Conservation (phyloP, 2,113 vertebrate genomes). For the Pseudorectes ferrugineus region DNA sequence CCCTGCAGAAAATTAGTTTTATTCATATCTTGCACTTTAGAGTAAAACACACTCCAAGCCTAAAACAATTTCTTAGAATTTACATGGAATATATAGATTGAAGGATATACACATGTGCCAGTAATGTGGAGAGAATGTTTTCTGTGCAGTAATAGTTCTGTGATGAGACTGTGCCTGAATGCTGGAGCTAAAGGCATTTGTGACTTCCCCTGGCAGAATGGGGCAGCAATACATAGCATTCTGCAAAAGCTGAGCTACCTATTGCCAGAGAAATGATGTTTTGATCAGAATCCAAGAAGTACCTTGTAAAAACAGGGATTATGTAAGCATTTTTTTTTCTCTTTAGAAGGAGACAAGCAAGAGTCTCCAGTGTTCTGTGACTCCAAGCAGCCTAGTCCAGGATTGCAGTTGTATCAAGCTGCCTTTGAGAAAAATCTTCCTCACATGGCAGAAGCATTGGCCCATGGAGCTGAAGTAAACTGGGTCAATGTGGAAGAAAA, state of each 20-base stretch:
- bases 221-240: background rate
- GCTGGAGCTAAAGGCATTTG: background rate
- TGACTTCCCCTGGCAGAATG: background rate
- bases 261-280: background rate
- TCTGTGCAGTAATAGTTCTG: background rate
- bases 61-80: background rate
- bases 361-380: constrained; percentile 76
- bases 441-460: constrained; percentile 92
- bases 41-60: background rate
- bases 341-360: constrained; percentile 74
- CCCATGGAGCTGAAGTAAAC: constrained; percentile 93
- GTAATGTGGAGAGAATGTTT: background rate
- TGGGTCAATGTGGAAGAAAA: constrained; percentile 88
- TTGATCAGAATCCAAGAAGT: background rate
- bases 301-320: background rate
- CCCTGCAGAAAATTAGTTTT: background rate
- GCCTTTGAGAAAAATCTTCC: constrained; percentile 89
- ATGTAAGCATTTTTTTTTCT: background rate
- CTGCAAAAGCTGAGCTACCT: background rate
- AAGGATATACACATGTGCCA: background rate
- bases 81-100: background rate
- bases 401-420: constrained; percentile 88
- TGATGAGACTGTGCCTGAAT: background rate
- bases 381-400: constrained; percentile 79
- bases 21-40: background rate